Evolutionary conservation across 2,797 vertebrate species (phyloP), one percentile per base, ranked within the genome.

Genomic region (Cuniculus paca): DNA sequence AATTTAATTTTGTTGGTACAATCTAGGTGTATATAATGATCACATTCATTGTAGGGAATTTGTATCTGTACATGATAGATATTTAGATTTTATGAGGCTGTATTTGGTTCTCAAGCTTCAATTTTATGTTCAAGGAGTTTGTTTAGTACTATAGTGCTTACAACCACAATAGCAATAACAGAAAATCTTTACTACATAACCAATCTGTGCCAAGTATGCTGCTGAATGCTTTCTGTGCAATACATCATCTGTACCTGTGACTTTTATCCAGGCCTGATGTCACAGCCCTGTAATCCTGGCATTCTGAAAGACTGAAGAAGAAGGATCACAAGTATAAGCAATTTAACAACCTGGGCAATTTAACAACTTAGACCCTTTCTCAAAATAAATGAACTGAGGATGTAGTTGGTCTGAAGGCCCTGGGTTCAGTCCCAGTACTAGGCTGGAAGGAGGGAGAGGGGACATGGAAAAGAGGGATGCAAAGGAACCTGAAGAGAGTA

Each of bases 191-290:
- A 54, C 17, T 74, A 68, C 88, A 17, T 50, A 28, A 24, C 54
- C 58, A 79, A 26, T 68, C n/a, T 91, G 48, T 94, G 22, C 58
- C 72, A 81, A 22, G 36, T 81, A 63, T 87, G 39, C 83, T 93
- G 42, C 63, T 87, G 88, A 75, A 61, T 93, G 90, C 80, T 88
- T 50, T 91, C 63, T 86, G 8, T 92, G 60, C 11, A 94, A 13
- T 74, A 12, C 80, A 74, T 39, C 52, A 56, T 89, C 79, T 89
- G 90, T 50, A 50, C 31, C 28, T 17, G 28, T 34, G 45, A 50
- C 45, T 50, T 8, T 31, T 77, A 42, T 5, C 74, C 74, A 52
- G 45, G 48, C 31, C 45, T 34, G 17, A 75, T 7, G 42, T 6
- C 26, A 8, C 12, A 45, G 13, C 42, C 74, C 16, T 77, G 45